These are phyloP conservation scores for Nibea albiflora DNA, from an alignment of 2,113 vertebrate genomes.

Conservation along the genomic window DNA sequence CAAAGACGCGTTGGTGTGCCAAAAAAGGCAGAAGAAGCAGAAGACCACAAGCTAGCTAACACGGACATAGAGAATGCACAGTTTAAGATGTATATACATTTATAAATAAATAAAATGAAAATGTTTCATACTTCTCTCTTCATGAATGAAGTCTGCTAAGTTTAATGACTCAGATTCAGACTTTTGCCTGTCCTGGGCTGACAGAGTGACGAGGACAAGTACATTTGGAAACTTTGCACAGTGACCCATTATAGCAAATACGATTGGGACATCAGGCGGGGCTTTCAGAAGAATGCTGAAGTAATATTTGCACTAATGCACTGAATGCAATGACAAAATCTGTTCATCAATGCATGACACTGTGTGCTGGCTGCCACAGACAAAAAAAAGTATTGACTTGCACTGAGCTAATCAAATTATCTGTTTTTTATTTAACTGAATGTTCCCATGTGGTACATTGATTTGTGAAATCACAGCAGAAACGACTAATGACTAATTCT, in stretches of 20 bases:
- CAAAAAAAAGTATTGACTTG: background rate
- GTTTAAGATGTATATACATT: background rate
- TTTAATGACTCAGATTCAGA: background rate
- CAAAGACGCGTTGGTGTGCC: background rate
- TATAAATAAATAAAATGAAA: too few relatives aligned
- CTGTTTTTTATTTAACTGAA: background rate
- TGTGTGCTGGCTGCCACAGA: conserved; percentile 10
- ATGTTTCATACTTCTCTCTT: background rate
- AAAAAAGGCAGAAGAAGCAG: background rate
- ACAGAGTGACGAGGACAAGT: conserved; percentile 4
- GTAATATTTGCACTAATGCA: conserved; percentile 59
- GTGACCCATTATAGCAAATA: conserved; percentile 61
- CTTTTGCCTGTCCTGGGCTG: conserved; percentile 2
- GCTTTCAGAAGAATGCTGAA: conserved; percentile 36
- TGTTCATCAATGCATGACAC: conserved; percentile 35
- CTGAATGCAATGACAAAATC: conserved; percentile 34
- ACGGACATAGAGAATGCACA: background rate
- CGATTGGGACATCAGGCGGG: conserved; percentile 12
- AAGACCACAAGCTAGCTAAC: background rate
- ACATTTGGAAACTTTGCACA: conserved; percentile 27
- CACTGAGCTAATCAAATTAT: conserved; percentile 9
- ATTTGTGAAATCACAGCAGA: conserved; percentile 13
- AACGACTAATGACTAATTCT: background rate
- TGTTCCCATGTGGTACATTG: background rate
- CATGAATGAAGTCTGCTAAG: background rate